Evolutionary conservation across 2,888 invertebrate species (phyloP).

Genomic region (Digitonthophagus gazella): DNA sequence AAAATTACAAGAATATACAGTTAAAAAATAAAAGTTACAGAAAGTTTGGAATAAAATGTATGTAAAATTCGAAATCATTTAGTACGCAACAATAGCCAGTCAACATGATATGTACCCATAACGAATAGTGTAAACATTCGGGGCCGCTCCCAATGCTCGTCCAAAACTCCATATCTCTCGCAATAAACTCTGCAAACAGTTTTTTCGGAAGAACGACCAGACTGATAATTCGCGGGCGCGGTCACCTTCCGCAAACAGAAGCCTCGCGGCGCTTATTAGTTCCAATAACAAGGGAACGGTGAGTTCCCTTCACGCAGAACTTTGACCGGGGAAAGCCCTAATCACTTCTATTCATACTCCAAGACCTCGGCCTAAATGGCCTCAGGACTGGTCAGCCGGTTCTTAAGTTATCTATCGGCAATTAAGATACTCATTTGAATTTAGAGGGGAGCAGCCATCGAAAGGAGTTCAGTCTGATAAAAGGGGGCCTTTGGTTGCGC

Average conservation of each 20-base stretch:
- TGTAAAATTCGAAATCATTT: no score
- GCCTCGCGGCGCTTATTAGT: slow-evolving; percentile 47
- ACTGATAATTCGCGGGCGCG: slow-evolving; percentile 40
- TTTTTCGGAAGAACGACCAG: slow-evolving; percentile 28
- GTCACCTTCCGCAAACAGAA: slow-evolving; percentile 43
- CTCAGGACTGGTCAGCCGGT: slow-evolving; percentile 43
- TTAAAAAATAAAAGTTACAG: no score
- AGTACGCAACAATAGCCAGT: no score
- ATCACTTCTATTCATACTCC: slow-evolving; percentile 46
- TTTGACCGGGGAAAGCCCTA: slow-evolving; percentile 34
- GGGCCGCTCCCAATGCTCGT: not conserved
- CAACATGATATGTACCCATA: no score
- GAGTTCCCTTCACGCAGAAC: slow-evolving; percentile 27
- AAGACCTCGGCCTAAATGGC: slow-evolving; percentile 39
- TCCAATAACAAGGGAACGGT: slow-evolving; percentile 45
- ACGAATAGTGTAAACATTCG: not conserved
- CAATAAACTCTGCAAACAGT: slow-evolving; percentile 28
- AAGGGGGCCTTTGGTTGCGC: not conserved
- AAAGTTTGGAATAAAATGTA: no score
- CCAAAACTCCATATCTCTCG: slow-evolving; percentile 30
- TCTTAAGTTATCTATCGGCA: slow-evolving; percentile 44
- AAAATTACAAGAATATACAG: no score
- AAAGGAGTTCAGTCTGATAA: slow-evolving; percentile 10
- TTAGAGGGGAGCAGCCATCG: slow-evolving; percentile 31
- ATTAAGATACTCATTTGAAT: slow-evolving; percentile 43